Evolutionary conservation across 2,888 invertebrate genomes (phyloP), one percentile per base, ranked within the genome.

Genomic region (Glyphotaelius pellucidus): DNA sequence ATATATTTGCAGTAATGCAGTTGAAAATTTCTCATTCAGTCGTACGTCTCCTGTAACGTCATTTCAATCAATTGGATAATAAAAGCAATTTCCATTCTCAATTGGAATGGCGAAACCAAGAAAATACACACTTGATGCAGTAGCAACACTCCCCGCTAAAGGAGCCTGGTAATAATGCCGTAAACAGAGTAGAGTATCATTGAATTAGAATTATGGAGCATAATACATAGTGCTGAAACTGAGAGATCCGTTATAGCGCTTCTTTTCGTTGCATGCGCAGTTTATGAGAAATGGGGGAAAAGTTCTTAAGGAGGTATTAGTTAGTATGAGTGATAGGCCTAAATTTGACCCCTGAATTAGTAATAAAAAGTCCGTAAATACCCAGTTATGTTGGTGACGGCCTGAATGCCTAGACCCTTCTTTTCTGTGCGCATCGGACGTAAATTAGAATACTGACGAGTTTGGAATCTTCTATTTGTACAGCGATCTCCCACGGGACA

Each of bases 401-500:
- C 98, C 94, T 98, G 97, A 52, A 99, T 97, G 30, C 99, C 99
- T 95, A 98, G 98, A 0, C 99, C 99, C 95, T 99, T 99, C 94
- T 98, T 98, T 90, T 98, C 98, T 5, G 99, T 99, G 95, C 97
- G 97, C 94, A 98, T 98, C n/a, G 98, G 98, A 94, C 98, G 98
- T 88, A 99, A 97, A 35, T 97, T 97, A 0, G 98, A 98, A 96
- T 98, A 98, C 93, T 98, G 97, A 93, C 97, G 97, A 95, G 97
- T 98, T 95, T 99, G 99, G 95, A 99, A 99, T 93, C 98, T 97
- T 95, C 98, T 98, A 95, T 99, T 99, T 1, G 99, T 98, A 96
- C 99, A 99, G 92, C 98, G 97, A 90, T 98, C 98, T 9, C 98
- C 98, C 80, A 99, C 98, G 90, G 98, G 97, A 95, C 99, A 99